Base-by-base conservation (phyloP, 2,888 invertebrate genomes). In the Hirtodrosophila confusa region DNA sequence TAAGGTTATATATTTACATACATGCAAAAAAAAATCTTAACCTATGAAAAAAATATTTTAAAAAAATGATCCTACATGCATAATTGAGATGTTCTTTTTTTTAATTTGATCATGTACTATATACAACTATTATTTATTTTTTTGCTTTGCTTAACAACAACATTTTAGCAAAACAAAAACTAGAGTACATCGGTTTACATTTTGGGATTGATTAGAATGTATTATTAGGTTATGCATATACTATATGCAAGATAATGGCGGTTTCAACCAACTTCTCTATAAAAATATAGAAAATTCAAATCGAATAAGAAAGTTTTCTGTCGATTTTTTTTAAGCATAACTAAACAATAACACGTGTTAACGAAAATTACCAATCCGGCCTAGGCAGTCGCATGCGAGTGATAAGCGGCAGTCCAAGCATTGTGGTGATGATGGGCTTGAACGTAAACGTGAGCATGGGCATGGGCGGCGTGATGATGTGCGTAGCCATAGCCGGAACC, bases 381-480 rank as follows among this genome's bases (percentile, higher is more conserved):
- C 39, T 71, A 72, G 50, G 69, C 75, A 11, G 75, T 51, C 5
- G 90, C 89, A 75, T 90, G 89, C 36, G 89, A 83, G 79, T 89
- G 89, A 60, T 89, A 89, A 58, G 89, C 89, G 39, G 90, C 78
- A 49, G 89, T 83, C 90, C 89, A 89, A 29, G 89, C 83, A 69
- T 89, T 90, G 45, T 79, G 85, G 50, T 78, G 82, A 51, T 75
- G 83, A 41, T 77, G 69, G 9, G 64, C 56, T 2, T 69, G 70
- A 17, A 56, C 70, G 8, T 85, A 84, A 27, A 68, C 69, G 0
- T 73, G 68, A n/a, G 43, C 62, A 23, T 83, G 85, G 9, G 72
- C 60, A n/a, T 80, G 84, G 8, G 71, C 56, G 33, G 65, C 45
- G 49, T 58, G 73, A 11, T 61, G 70, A 37, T 82, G 73, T 0